Percentiles rank a stretch among this genome's conserved stretches.
These are phyloP conservation scores for Chamaea fasciata DNA, from an alignment of 2,113 vertebrate genomes.

Conservation along the genomic window DNA sequence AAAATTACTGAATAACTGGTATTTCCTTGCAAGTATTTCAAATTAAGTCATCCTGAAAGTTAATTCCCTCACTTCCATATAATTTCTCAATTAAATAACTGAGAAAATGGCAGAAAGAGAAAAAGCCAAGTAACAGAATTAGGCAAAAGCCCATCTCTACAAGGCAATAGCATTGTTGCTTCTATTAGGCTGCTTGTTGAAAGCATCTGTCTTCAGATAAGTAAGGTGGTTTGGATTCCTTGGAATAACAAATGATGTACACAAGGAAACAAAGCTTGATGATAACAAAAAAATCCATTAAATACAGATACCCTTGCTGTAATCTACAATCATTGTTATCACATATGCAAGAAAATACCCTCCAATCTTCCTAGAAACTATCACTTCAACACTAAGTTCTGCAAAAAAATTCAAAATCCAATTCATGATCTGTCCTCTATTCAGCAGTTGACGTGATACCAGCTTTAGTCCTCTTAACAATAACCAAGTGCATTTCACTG, in stretches of 20 bases:
- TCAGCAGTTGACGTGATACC: fast-evolving
- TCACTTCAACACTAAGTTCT: background rate
- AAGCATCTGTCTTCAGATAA: background rate
- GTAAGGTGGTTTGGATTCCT: background rate
- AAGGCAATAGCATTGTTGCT: background rate
- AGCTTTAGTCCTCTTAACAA: background rate
- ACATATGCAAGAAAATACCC: background rate
- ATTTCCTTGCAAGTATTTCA: background rate
- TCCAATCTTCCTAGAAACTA: background rate
- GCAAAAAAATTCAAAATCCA: background rate
- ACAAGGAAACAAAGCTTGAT: background rate
- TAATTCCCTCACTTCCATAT: background rate
- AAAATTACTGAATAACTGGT: background rate
- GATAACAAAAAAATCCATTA: background rate
- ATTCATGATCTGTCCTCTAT: background rate
- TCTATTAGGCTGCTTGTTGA: background rate
- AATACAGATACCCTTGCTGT: background rate
- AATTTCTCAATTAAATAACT: slow-evolving; percentile 1
- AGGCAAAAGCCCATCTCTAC: background rate
- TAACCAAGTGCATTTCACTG: background rate
- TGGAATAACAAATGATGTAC: background rate
- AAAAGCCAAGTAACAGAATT: background rate
- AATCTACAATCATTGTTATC: background rate
- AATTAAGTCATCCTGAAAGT: background rate
- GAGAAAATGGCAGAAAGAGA: background rate